These are phyloP conservation scores for Tetranychus urticae DNA, from an alignment of 1,140 invertebrate species.

Conservation along the genomic window DNA sequence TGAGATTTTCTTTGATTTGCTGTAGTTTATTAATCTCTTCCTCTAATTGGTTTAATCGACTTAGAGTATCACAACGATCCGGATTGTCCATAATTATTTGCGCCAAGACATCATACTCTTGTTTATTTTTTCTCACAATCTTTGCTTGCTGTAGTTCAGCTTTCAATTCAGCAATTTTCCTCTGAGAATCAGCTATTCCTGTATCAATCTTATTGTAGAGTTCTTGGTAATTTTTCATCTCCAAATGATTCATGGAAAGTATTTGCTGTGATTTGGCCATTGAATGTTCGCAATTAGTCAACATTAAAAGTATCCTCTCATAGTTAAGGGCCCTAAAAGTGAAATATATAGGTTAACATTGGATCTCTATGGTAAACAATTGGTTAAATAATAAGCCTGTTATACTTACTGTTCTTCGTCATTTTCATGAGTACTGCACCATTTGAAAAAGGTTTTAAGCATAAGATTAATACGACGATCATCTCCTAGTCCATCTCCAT, in stretches of 20 bases:
- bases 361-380: background rate
- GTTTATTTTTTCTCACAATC: conserved; percentile 45
- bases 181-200: conserved; percentile 45
- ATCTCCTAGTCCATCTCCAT: conserved; percentile 86
- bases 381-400: background rate
- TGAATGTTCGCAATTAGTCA: conserved; percentile 65
- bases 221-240: conserved; percentile 56
- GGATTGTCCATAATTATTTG: conserved; percentile 71
- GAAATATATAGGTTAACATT: too few relatives aligned
- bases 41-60: conserved; percentile 42
- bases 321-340: conserved; percentile 22
- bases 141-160: conserved; percentile 49
- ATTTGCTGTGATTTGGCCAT: conserved; percentile 56
- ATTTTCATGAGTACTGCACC: conserved; percentile 43
- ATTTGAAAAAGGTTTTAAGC: conserved; percentile 66
- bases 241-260: conserved; percentile 52
- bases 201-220: conserved; percentile 41
- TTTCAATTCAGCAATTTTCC: conserved; percentile 47
- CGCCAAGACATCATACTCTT: conserved; percentile 72
- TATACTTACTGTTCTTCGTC: conserved; percentile 30
- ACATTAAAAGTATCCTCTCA: conserved; percentile 50
- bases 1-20: conserved; percentile 31
- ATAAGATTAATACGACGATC: conserved; percentile 63
- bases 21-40: conserved; percentile 40
- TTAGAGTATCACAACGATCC: conserved; percentile 53